Evolutionary conservation across 2,797 vertebrate genomes (phyloP).

Genomic region (Rhynchonycteris naso): DNA sequence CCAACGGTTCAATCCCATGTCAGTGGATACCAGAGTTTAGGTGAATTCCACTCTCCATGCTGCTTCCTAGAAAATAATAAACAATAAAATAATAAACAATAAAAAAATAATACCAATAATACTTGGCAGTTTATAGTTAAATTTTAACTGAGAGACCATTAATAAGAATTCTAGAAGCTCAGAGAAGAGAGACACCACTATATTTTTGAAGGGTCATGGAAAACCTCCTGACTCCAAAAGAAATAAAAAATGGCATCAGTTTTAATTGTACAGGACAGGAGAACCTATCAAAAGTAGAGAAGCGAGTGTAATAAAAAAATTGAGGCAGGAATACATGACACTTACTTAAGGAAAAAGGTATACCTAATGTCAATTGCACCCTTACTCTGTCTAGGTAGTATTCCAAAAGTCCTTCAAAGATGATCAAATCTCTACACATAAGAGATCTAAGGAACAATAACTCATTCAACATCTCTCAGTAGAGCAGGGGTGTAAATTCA

Average conservation of each 20-base stretch:
- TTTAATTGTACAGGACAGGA: not conserved
- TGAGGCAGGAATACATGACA: not conserved
- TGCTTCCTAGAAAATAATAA: constrained; percentile 34
- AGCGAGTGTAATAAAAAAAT: not conserved
- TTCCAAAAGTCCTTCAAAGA: not conserved
- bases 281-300: not conserved
- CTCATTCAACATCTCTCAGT: not conserved
- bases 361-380: not conserved
- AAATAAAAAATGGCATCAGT: not conserved
- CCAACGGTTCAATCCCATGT: not conserved
- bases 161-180: not conserved
- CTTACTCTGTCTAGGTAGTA: not conserved
- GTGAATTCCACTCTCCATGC: not conserved
- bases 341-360: not conserved
- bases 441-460: not conserved
- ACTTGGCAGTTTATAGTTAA: not conserved
- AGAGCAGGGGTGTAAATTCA: not conserved
- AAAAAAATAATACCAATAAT: not conserved
- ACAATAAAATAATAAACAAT: constrained; percentile 13
- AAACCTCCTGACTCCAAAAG: not conserved
- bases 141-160: not conserved
- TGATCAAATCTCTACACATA: not conserved
- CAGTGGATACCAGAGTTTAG: not conserved
- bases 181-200: not conserved
- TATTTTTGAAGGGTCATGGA: not conserved